These are phyloP conservation scores for Graptemys geographica DNA, from an alignment of 2,797 vertebrate species.

Conservation along the genomic window DNA sequence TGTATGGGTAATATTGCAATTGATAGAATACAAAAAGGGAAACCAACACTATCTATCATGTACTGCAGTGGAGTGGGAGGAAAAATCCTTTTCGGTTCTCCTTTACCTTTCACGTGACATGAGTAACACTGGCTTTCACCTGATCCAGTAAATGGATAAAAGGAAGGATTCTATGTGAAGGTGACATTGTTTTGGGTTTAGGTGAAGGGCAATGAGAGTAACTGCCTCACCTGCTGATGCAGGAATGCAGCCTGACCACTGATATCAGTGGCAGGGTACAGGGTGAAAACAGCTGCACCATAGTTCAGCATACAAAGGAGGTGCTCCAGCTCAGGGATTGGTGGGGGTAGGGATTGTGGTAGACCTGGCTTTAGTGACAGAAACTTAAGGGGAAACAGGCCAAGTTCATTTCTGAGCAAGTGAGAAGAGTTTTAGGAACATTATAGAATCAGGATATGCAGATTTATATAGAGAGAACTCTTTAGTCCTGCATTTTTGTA, in stretches of 20 bases:
- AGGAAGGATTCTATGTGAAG: rapidly evolving
- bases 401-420: background rate
- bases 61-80: rapidly evolving
- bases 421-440: background rate
- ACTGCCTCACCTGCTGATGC: background rate
- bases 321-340: background rate
- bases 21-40: rapidly evolving
- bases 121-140: background rate
- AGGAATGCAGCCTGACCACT: background rate
- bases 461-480: background rate
- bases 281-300: rapidly evolving
- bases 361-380: background rate
- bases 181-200: rapidly evolving
- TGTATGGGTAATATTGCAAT: background rate
- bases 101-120: background rate
- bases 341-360: background rate
- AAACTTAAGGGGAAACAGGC: background rate
- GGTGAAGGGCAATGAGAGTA: background rate
- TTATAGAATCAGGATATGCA: background rate
- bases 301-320: background rate
- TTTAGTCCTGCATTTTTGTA: background rate
- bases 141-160: background rate
- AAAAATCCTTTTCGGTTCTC: background rate
- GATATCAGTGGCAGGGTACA: background rate
- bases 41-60: background rate